Conservation (phyloP, 2,113 vertebrate species). For the Hippocampus barbouri region DNA sequence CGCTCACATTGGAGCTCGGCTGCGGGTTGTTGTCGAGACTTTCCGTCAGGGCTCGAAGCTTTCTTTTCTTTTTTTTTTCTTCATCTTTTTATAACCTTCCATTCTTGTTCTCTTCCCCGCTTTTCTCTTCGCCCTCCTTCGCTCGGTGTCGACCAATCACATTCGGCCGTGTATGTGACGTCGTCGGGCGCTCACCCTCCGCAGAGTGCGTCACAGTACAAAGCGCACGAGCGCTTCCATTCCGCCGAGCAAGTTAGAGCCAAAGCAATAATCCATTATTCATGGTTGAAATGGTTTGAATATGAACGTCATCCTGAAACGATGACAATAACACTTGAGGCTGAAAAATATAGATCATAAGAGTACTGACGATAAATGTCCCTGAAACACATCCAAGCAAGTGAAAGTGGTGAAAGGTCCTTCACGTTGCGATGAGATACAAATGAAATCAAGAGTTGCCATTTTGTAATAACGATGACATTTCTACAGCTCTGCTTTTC, state of each 20-base stretch:
- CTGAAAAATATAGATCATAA: neutral
- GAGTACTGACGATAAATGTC: neutral
- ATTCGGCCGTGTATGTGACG: conserved; percentile 19
- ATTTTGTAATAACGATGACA: neutral
- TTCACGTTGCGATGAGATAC: neutral
- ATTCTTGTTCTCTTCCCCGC: neutral
- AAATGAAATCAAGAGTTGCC: neutral
- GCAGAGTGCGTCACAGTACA: conserved; percentile 50
- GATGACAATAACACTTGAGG: neutral
- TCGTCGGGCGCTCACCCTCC: conserved; percentile 19
- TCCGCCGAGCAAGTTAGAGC: conserved; percentile 15
- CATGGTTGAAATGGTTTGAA: neutral
- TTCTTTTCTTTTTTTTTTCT: conserved; percentile 13
- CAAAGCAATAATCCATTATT: neutral
- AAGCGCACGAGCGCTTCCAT: conserved; percentile 12
- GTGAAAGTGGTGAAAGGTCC: neutral
- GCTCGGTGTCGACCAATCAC: conserved; percentile 42
- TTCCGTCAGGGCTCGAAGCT: conserved; percentile 37
- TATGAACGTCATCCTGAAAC: neutral
- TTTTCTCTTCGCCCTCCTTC: neutral
- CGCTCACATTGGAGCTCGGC: neutral
- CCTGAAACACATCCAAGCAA: neutral
- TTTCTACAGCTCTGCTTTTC: neutral
- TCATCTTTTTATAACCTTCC: too few species aligned
- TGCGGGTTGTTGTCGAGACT: conserved; percentile 23